Evolutionary conservation across 2,888 invertebrate species (phyloP), one percentile per base, ranked within the genome.

Genomic region (Molorchus minor): DNA sequence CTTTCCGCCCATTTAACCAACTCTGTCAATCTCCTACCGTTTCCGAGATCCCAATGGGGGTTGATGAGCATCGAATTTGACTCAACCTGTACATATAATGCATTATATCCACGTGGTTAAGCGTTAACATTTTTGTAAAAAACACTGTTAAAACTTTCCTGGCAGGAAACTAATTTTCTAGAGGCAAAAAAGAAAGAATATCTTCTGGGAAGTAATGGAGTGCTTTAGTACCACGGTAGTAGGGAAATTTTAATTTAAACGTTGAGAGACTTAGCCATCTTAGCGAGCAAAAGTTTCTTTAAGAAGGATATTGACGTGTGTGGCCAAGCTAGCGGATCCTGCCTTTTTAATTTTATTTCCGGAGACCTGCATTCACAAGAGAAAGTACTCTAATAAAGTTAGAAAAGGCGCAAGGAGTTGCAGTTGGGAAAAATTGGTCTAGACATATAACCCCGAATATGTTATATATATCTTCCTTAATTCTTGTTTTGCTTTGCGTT

Each of bases 301-400:
- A 21, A 17, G 16, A 35, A 35, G 20, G 47, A 21, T 19, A 38
- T 29, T 49, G 38, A 49, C 38, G 49, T 49, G 49, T 49, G 38
- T 49, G 29, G 38, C 49, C 25, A 19, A 21, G 38, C 38, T 25
- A 49, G 36, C n/a, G 21, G 38, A 49, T 38, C 49, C 10, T n/a
- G 21, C 15, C 38, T 49, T 49, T 49, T 38, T 49, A 38, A 38
- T 49, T 49, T 49, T 49, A 49, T 49, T 49, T 38, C 49, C 29
- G 21, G 13, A 36, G 38, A 25, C 49, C 17, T 49, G 25, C 21
- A 38, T 49, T 29, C 19, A n/a, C 13, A 20, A 16, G 29, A 20
- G n/a, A 25, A 49, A 49, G 49, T 49, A 49, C 13, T 49, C 25
- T 49, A 49, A 49, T 49, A 49, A 49, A 49, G 49, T 49, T 49